Percentiles rank a stretch among this genome's conserved stretches.
Conservation (phyloP, 2,113 vertebrate genomes). For the Cinclus cinclus region DNA sequence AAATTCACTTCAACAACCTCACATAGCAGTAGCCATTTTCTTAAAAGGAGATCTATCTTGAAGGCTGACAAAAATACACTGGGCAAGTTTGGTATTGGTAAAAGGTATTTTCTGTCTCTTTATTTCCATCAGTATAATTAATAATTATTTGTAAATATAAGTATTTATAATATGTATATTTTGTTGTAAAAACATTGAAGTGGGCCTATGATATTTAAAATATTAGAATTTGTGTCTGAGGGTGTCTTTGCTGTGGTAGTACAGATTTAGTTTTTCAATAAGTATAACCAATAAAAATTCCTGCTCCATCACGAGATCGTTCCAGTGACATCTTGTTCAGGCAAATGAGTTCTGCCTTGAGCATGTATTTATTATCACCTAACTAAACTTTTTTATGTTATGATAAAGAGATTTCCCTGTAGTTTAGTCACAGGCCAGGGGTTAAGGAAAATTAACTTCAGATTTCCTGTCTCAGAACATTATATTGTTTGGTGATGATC, state of each 20-base stretch:
- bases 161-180: background rate
- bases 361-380: background rate
- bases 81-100: background rate
- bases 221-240: background rate
- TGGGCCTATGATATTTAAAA: background rate
- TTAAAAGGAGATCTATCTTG: background rate
- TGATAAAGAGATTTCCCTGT: background rate
- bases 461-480: background rate
- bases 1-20: background rate
- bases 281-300: background rate
- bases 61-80: background rate
- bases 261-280: background rate
- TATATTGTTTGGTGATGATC: background rate
- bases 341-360: background rate
- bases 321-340: background rate
- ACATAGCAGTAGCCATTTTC: background rate
- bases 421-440: background rate
- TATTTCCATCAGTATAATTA: background rate
- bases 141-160: background rate
- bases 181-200: background rate
- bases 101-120: background rate
- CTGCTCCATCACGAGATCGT: background rate
- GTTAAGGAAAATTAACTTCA: background rate
- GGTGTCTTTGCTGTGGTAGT: background rate
- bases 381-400: background rate